phyloP scores from a whole-genome alignment of 1,140 invertebrate species.

The Drosophila sp. region DNA sequence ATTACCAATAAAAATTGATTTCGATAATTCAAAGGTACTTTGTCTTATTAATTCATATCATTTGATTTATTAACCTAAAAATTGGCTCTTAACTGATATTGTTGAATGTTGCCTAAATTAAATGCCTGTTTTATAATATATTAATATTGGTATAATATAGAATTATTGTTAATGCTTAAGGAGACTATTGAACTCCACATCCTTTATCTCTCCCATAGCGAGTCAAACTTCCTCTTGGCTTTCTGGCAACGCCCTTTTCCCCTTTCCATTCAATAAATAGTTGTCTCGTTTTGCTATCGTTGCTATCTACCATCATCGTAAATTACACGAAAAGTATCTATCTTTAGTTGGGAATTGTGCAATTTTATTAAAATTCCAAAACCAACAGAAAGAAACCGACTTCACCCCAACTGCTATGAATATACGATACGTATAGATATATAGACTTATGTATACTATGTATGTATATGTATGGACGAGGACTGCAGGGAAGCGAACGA shows the following conservation, averaged over 20 bases:
- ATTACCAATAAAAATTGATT: too few species aligned
- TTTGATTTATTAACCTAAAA: too few species aligned
- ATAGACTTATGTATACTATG: slow-evolving; percentile 9
- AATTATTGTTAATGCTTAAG: too few species aligned
- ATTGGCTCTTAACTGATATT: too few species aligned
- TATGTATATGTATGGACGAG: slow-evolving; percentile 36
- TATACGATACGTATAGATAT: slow-evolving; percentile 42
- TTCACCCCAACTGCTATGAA: slow-evolving; percentile 37
- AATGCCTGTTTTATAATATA: too few species aligned
- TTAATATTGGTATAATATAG: too few species aligned
- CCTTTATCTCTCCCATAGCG: too few species aligned
- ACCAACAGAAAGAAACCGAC: slow-evolving; percentile 54
- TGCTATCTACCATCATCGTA: slow-evolving; percentile 74
- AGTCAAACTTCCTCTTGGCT: background rate
- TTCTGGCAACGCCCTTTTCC: slow-evolving; percentile 33
- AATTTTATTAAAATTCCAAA: slow-evolving; percentile 82
- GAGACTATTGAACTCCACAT: too few species aligned
- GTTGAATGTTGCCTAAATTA: too few species aligned
- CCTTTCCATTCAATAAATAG: background rate
- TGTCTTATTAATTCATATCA: too few species aligned
- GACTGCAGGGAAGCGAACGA: slow-evolving; percentile 26
- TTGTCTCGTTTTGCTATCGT: slow-evolving; percentile 60
- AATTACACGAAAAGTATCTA: slow-evolving; percentile 82
- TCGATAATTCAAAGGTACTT: too few species aligned
- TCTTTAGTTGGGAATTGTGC: slow-evolving; percentile 78